phyloP scores from a whole-genome alignment of 2,888 invertebrate genomes.

The Drosophila limbata region DNA sequence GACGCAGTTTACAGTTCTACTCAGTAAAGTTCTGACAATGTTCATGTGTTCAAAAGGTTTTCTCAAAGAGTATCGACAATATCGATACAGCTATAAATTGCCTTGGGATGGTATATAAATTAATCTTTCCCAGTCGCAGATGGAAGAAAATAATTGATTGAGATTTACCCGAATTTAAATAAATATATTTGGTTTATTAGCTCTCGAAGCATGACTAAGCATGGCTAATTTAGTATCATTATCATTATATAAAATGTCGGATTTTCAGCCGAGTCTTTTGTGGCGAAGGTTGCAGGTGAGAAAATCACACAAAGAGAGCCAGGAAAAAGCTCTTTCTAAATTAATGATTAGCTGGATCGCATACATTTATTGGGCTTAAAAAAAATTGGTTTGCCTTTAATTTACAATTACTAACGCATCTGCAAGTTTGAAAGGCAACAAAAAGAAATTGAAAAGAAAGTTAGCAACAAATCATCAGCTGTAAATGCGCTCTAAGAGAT shows the following conservation, averaged over 20 bases:
- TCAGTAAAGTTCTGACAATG: background rate
- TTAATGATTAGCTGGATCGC: background rate
- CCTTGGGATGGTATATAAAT: background rate
- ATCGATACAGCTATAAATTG: background rate
- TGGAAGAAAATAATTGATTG: background rate
- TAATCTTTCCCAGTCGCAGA: background rate
- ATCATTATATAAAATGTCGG: background rate
- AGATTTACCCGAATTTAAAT: background rate
- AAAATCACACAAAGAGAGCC: background rate
- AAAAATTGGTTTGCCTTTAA: background rate
- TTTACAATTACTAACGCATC: background rate
- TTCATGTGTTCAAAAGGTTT: background rate
- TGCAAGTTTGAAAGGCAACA: background rate
- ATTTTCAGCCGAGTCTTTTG: background rate
- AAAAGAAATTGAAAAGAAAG: conserved; percentile 14
- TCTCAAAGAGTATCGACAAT: background rate
- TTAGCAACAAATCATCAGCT: background rate
- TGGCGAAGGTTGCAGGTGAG: background rate
- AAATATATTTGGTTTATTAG: background rate
- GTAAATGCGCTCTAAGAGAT: conserved; percentile 3
- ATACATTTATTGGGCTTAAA: background rate
- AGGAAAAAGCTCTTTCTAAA: background rate
- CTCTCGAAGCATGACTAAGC: background rate
- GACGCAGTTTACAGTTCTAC: conserved; percentile 21
- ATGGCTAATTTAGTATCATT: background rate